Conservation (phyloP, 1,140 invertebrate species). For the Streblospio benedicti region DNA sequence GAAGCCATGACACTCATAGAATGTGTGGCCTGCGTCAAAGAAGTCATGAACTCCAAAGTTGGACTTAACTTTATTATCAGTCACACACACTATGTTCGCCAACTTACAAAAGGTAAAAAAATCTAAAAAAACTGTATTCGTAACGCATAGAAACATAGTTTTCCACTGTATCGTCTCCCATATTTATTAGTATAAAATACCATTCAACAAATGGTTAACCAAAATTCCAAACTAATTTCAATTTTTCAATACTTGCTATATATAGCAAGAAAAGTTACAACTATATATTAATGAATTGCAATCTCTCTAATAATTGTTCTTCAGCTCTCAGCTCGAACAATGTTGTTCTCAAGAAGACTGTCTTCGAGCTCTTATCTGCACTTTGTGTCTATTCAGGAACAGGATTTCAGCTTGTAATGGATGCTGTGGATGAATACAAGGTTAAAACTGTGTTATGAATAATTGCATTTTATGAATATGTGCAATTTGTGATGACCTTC, state of each 20-base stretch:
- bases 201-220: too few relatives aligned
- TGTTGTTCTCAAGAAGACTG: constrained; percentile 52
- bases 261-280: too few relatives aligned
- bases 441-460: constrained; percentile 25
- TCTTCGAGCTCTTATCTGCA: constrained; percentile 52
- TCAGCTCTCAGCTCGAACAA: constrained; percentile 49
- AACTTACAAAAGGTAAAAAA: constrained; percentile 48
- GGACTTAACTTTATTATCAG: constrained; percentile 50
- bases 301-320: too few relatives aligned
- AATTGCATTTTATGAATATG: too few relatives aligned
- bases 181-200: too few relatives aligned
- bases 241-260: too few relatives aligned
- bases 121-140: too few relatives aligned
- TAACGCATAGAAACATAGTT: too few relatives aligned
- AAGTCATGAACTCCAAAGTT: constrained; percentile 50
- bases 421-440: constrained; percentile 48
- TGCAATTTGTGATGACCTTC: too few relatives aligned
- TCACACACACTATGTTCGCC: constrained; percentile 41
- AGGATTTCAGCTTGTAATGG: constrained; percentile 47
- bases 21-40: constrained; percentile 47
- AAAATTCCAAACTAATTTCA: too few relatives aligned
- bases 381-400: constrained; percentile 50
- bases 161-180: too few relatives aligned
- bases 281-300: too few relatives aligned
- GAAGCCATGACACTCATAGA: constrained; percentile 49